A percentile compares a stretch with the other conserved stretches of the same genome.
These are phyloP conservation scores for Alsophila aescularia DNA, from an alignment of 2,888 invertebrate species.

Conservation along the genomic window DNA sequence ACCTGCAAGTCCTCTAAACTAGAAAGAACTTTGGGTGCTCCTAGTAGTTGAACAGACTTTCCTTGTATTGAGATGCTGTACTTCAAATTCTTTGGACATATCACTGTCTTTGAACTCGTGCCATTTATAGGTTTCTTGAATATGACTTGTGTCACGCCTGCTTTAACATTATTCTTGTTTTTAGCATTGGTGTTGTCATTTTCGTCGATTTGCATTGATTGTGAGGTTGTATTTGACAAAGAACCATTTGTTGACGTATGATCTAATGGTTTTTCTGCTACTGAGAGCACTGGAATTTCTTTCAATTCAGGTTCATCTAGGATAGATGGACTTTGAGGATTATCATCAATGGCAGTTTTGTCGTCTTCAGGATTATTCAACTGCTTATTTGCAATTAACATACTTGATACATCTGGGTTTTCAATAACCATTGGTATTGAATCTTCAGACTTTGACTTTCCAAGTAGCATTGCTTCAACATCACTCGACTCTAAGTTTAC, in stretches of 20 bases:
- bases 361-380: constrained; percentile 9
- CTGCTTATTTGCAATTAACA: constrained; percentile 51
- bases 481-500: constrained; percentile 70
- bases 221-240: constrained; percentile 3
- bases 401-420: constrained; percentile 51
- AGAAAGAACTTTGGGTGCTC: constrained; percentile 77
- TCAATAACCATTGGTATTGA: constrained; percentile 64
- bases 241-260: not conserved
- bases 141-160: constrained; percentile 63
- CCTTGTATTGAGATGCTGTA: constrained; percentile 73
- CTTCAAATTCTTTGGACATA: constrained; percentile 74
- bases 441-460: constrained; percentile 54
- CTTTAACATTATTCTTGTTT: constrained; percentile 33
- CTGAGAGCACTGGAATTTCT: constrained; percentile 25
- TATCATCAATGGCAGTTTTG: constrained; percentile 42
- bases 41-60: constrained; percentile 73
- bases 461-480: constrained; percentile 78
- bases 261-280: constrained; percentile 22
- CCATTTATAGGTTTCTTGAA: constrained; percentile 70
- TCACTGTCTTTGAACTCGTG: constrained; percentile 67
- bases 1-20: constrained; percentile 77
- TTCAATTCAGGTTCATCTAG: constrained; percentile 59
- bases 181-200: constrained; percentile 39
- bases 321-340: constrained; percentile 73
- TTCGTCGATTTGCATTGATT: constrained; percentile 37